Conservation (phyloP, 2,113 vertebrate species). For the Cavia aperea region DNA sequence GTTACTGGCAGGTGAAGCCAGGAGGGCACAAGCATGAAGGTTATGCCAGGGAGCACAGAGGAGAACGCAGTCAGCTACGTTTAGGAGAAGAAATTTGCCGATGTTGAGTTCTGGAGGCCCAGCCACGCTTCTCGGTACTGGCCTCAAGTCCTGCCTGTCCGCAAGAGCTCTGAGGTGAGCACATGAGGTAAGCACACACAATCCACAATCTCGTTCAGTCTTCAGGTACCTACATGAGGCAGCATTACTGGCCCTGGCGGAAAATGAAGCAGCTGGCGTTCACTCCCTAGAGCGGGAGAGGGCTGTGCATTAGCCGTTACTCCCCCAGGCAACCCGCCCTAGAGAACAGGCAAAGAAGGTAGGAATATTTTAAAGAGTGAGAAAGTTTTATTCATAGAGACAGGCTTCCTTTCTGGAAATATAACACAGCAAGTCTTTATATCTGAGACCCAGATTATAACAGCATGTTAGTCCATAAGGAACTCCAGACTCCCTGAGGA, state of each 20-base stretch:
- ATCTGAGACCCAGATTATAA: not conserved
- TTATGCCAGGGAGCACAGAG: not conserved
- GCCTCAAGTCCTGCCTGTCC: not conserved
- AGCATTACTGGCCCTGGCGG: not conserved
- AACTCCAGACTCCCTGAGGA: not conserved
- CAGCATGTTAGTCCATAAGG: not conserved
- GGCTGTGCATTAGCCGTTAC: not conserved
- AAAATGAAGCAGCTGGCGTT: not conserved
- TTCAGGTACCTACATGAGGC: not conserved
- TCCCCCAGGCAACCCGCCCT: not conserved
- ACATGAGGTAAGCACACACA: too few relatives aligned
- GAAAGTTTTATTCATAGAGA: not conserved
- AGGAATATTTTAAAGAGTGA: not conserved
- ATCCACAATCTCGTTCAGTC: not conserved
- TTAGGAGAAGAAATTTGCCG: fast-evolving
- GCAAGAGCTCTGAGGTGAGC: not conserved
- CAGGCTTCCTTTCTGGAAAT: not conserved
- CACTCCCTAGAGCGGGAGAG: not conserved
- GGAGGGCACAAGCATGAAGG: not conserved
- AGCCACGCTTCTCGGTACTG: not conserved
- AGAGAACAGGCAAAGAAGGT: not conserved
- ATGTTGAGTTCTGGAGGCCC: not conserved
- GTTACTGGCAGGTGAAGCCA: not conserved
- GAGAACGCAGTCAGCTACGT: not conserved
- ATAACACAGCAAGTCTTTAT: not conserved